Percentiles rank a stretch among this genome's conserved stretches.
phyloP scores from a whole-genome alignment of 2,888 invertebrate species.

The Phragmatobia fuliginosa region DNA sequence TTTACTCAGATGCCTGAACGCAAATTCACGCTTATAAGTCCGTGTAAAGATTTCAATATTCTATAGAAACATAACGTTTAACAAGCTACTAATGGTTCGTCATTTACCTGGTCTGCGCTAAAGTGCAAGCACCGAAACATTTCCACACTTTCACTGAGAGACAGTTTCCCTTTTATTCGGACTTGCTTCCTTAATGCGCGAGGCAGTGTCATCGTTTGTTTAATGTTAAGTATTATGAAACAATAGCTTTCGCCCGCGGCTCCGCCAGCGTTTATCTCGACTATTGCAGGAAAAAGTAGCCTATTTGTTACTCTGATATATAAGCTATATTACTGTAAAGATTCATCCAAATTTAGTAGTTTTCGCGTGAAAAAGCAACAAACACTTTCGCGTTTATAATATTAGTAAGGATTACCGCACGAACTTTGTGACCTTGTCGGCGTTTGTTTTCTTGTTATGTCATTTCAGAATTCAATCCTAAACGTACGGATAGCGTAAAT shows the following conservation, averaged over 20 bases:
- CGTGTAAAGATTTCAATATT: neutral
- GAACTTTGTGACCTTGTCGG: neutral
- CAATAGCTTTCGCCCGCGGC: no score
- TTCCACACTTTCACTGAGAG: constrained; percentile 65
- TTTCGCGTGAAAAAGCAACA: no score
- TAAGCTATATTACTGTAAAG: no score
- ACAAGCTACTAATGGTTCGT: neutral
- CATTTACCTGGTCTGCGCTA: constrained; percentile 42
- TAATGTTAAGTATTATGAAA: neutral
- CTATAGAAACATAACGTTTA: constrained; percentile 1
- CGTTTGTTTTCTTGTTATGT: neutral
- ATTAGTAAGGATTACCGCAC: no score
- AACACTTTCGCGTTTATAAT: no score
- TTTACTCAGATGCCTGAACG: no score
- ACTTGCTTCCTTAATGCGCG: constrained; percentile 39
- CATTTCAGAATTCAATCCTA: neutral
- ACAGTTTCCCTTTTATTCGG: constrained; percentile 50
- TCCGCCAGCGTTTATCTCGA: no score
- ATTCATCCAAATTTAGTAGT: no score
- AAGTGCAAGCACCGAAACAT: constrained; percentile 60
- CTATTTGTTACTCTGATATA: no score
- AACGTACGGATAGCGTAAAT: no score
- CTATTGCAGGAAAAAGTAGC: no score
- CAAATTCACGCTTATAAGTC: neutral
- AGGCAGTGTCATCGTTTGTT: constrained; percentile 21